A percentile compares a stretch with the other conserved stretches of the same genome.
These are phyloP conservation scores for Pantelozetes paolii DNA, from an alignment of 2,888 invertebrate genomes.

Conservation along the genomic window DNA sequence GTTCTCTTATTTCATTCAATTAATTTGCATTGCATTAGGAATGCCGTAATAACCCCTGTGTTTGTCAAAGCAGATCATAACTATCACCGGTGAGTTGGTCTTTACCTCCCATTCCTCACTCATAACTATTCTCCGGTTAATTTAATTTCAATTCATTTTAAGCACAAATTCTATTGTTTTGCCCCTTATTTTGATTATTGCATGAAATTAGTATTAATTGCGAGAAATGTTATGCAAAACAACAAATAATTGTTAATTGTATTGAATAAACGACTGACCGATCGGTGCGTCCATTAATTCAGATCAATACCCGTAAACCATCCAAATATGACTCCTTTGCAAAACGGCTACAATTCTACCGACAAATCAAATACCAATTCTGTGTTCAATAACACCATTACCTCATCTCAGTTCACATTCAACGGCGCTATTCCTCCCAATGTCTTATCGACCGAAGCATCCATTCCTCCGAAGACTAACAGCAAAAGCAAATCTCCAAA, in stretches of 20 bases:
- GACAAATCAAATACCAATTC: background rate
- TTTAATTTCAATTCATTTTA: background rate
- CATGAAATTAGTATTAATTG: constrained; percentile 17
- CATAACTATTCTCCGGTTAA: constrained; percentile 16
- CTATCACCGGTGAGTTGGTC: constrained; percentile 25
- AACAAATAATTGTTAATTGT: no score
- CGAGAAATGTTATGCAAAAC: constrained; percentile 2
- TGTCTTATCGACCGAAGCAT: background rate
- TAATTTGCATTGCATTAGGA: constrained; percentile 11
- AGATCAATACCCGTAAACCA: constrained; percentile 31
- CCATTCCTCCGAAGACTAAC: background rate
- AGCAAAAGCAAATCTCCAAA: background rate
- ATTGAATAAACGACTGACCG: no score
- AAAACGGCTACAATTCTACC: constrained; percentile 31
- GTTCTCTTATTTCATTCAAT: background rate
- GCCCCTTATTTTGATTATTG: background rate
- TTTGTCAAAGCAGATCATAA: constrained; percentile 13
- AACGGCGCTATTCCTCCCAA: background rate
- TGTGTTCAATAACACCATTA: background rate
- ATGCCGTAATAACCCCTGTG: background rate
- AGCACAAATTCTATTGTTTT: background rate
- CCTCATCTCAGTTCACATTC: background rate
- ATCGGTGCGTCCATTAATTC: background rate
- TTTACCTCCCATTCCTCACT: background rate
- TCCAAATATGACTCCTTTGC: constrained; percentile 37